A percentile compares a stretch with the other conserved stretches of the same genome.
Evolutionary conservation across 1,140 invertebrate genomes (phyloP).

Genomic region (Aporrectodea caliginosa): DNA sequence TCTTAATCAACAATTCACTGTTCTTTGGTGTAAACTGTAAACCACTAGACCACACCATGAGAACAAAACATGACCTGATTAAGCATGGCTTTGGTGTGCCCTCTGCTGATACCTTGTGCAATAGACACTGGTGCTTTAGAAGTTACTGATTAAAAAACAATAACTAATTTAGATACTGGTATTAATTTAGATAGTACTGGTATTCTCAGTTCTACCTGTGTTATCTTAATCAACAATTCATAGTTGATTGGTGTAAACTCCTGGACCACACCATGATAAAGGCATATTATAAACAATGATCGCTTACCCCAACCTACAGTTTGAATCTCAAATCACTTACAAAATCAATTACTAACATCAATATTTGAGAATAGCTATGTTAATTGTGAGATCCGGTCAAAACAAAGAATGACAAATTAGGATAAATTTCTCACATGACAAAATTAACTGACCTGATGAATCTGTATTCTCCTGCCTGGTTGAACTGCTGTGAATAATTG

Average conservation of each 20-base stretch:
- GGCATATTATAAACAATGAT: background rate
- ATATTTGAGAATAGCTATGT: background rate
- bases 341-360: background rate
- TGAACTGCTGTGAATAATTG: conserved; percentile 50
- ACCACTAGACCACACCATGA: no score
- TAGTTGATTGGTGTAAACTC: background rate
- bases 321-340: background rate
- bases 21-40: no score
- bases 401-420: background rate
- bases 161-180: background rate
- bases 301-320: background rate
- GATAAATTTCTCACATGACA: background rate
- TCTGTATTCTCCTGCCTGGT: conserved; percentile 52
- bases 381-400: background rate
- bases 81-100: no score
- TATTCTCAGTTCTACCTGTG: background rate
- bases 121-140: background rate
- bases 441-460: conserved; percentile 49
- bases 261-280: background rate
- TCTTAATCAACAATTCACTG: no score
- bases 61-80: no score
- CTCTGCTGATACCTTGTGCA: no score
- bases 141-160: background rate
- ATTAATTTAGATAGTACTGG: background rate
- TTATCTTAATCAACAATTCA: background rate